These are phyloP conservation scores for Polymixis lichenea DNA, from an alignment of 2,888 invertebrate species.

Conservation along the genomic window DNA sequence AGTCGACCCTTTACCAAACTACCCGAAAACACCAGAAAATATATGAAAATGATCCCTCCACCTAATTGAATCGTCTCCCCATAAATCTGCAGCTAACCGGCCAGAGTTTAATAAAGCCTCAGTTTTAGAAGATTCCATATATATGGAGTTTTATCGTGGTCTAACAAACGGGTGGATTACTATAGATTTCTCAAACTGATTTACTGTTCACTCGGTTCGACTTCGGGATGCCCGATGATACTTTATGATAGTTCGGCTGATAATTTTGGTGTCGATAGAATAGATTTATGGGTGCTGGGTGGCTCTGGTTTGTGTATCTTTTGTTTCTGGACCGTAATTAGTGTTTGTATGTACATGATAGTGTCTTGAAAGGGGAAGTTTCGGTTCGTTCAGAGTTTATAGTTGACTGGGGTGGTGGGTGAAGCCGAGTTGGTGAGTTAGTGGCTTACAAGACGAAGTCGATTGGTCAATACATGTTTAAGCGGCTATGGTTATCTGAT, in stretches of 20 bases:
- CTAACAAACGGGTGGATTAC: constrained; percentile 71
- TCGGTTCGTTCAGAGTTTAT: background rate
- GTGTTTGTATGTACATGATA: constrained; percentile 38
- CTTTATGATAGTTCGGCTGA: constrained; percentile 62
- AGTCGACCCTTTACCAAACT: constrained; percentile 15
- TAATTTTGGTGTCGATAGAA: constrained; percentile 63
- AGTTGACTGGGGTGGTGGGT: background rate
- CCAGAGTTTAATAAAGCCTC: constrained; percentile 73
- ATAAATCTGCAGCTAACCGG: constrained; percentile 72
- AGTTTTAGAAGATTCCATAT: constrained; percentile 77
- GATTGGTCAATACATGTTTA: background rate
- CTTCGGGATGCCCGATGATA: constrained; percentile 53
- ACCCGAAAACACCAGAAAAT: constrained; percentile 57
- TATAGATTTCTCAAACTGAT: constrained; percentile 66
- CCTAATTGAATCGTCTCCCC: constrained; percentile 73
- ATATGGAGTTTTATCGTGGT: constrained; percentile 78
- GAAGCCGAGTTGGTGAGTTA: background rate
- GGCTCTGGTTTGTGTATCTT: constrained; percentile 59
- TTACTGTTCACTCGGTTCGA: constrained; percentile 54
- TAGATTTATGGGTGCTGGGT: constrained; percentile 51
- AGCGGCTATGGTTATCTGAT: background rate
- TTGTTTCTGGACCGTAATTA: constrained; percentile 52
- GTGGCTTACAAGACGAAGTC: background rate
- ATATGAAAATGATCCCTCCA: constrained; percentile 71
- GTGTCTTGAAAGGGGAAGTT: constrained; percentile 25